phyloP scores from a whole-genome alignment of 2,888 invertebrate genomes.

The Ornithoptera priamus region DNA sequence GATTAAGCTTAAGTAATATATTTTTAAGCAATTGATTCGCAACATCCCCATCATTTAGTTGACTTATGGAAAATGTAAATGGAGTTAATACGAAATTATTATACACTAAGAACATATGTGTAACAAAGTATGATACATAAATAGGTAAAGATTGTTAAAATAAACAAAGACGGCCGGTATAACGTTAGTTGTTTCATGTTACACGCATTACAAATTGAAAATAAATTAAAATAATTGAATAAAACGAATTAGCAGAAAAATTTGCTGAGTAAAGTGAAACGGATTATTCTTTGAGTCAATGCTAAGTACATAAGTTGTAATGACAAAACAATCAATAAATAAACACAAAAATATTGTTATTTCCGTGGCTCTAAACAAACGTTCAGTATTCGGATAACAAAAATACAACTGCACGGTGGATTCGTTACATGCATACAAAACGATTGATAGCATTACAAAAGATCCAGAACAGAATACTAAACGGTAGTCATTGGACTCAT shows the following conservation, averaged over 20 bases:
- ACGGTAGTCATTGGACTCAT: constrained; percentile 5
- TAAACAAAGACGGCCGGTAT: too few species aligned
- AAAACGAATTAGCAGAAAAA: background rate
- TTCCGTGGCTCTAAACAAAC: background rate
- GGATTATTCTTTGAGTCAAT: background rate
- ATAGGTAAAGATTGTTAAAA: too few species aligned
- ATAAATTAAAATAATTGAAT: background rate
- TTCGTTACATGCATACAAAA: constrained; percentile 18
- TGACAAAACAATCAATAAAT: background rate
- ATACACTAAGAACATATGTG: too few species aligned
- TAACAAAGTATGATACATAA: too few species aligned
- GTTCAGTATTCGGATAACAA: constrained; percentile 12
- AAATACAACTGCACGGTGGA: constrained; percentile 9
- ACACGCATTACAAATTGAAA: background rate
- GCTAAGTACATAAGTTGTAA: background rate
- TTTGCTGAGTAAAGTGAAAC: background rate
- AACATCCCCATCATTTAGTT: too few species aligned
- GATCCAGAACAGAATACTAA: constrained; percentile 21
- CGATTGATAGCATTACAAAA: constrained; percentile 12
- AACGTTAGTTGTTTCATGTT: too few species aligned
- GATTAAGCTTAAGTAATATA: background rate
- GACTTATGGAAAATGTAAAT: too few species aligned
- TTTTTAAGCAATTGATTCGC: background rate
- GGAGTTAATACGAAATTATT: too few species aligned
- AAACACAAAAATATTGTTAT: background rate